These are phyloP conservation scores for Hydropsyche betteni DNA, from an alignment of 2,888 invertebrate species.

Conservation along the genomic window DNA sequence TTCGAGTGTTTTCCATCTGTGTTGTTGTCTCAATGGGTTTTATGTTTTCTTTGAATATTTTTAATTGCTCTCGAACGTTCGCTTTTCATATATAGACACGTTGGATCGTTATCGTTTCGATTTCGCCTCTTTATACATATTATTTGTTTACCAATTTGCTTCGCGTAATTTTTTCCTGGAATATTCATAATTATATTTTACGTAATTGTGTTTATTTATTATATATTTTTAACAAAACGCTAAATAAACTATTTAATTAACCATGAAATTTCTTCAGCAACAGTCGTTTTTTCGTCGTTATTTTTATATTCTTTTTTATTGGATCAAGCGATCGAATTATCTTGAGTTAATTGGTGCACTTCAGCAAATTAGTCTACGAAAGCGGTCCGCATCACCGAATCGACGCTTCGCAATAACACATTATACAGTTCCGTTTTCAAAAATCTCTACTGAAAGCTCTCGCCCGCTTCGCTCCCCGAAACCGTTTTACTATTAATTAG, in stretches of 20 bases:
- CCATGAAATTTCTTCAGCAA: neutral
- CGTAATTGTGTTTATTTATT: no score
- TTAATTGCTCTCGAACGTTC: slow-evolving; percentile 46
- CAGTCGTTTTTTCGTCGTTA: slow-evolving; percentile 3
- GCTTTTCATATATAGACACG: slow-evolving; percentile 1
- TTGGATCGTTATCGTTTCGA: neutral
- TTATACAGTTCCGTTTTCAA: no score
- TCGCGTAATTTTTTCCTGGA: no score
- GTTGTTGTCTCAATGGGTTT: no score
- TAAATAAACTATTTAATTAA: neutral
- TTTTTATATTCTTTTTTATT: slow-evolving; percentile 28
- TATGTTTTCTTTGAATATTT: slow-evolving; percentile 42
- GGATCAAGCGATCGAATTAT: slow-evolving; percentile 23
- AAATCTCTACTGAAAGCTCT: neutral
- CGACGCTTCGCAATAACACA: no score
- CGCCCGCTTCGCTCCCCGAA: no score
- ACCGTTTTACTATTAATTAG: slow-evolving; percentile 44
- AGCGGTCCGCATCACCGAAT: no score
- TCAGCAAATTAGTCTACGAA: slow-evolving; percentile 25
- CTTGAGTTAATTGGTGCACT: slow-evolving; percentile 22
- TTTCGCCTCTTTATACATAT: neutral
- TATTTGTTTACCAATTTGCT: neutral
- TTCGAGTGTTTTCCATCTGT: no score
- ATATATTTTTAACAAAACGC: no score
- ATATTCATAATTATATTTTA: no score